Evolutionary conservation across 2,888 invertebrate species (phyloP).

Genomic region (Ophioninae sp.): DNA sequence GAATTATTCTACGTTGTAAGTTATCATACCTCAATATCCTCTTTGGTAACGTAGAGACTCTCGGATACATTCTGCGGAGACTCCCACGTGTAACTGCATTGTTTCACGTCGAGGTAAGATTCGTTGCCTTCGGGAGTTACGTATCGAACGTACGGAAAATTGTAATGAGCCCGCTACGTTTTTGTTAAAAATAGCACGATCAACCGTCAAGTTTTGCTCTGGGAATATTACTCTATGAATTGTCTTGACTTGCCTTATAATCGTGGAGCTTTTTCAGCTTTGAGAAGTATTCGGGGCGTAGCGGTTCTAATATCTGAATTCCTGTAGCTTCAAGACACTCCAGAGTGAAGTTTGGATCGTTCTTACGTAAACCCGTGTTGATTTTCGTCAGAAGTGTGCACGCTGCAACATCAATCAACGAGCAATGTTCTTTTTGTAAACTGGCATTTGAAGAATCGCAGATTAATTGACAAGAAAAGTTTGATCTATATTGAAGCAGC

Average conservation of each 20-base stretch:
- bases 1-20: background rate
- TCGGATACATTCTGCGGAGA: constrained; percentile 70
- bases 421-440: background rate
- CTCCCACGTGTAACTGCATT: constrained; percentile 75
- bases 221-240: background rate
- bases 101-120: constrained; percentile 74
- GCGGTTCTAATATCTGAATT: constrained; percentile 67
- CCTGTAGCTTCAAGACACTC: constrained; percentile 69
- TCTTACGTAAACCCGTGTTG: constrained; percentile 71
- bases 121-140: constrained; percentile 71
- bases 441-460: background rate
- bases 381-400: constrained; percentile 71
- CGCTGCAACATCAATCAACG: constrained; percentile 64
- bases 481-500: background rate
- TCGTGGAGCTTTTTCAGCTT: constrained; percentile 67
- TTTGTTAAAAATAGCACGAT: background rate
- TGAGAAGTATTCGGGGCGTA: constrained; percentile 68
- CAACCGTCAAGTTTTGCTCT: background rate
- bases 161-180: constrained; percentile 66
- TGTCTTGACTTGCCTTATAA: constrained; percentile 45
- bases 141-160: constrained; percentile 71
- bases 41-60: constrained; percentile 71
- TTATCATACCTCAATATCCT: constrained; percentile 73
- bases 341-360: constrained; percentile 69
- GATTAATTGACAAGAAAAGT: background rate